Evolutionary conservation across 2,113 vertebrate genomes (phyloP).

Genomic region (Cryptomyrus ogoouensis): DNA sequence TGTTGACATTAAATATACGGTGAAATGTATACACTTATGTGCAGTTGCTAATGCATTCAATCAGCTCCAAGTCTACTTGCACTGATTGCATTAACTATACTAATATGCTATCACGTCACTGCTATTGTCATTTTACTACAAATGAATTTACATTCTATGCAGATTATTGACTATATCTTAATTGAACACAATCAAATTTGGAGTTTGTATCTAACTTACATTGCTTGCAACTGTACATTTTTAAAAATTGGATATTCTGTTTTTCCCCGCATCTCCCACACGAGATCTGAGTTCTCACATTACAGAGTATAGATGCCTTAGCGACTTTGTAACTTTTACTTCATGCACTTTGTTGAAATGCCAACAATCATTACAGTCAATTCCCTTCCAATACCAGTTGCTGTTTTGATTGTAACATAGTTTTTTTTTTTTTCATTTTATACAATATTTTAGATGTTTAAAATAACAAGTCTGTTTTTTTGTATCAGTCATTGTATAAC

Average conservation of each 20-base stretch:
- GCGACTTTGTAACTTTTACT: not conserved
- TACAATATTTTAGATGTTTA: not conserved
- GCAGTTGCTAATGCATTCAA: not conserved
- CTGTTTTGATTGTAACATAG: not conserved
- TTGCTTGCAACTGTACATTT: not conserved
- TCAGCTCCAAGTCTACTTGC: not conserved
- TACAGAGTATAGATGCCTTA: not conserved
- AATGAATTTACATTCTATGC: not conserved
- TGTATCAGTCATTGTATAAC: not conserved
- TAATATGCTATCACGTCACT: not conserved
- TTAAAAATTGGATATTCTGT: not conserved
- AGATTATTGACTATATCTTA: not conserved
- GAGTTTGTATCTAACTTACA: not conserved
- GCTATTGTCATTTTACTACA: not conserved
- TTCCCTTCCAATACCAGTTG: not conserved
- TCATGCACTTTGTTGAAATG: not conserved
- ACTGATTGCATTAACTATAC: not conserved
- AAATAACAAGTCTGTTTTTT: not conserved
- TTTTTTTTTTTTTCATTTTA: not conserved
- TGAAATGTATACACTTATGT: not conserved
- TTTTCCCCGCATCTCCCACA: not conserved
- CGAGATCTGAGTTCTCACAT: not conserved
- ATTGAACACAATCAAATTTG: not conserved
- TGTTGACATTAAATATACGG: not conserved
- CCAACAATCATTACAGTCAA: not conserved